Conservation (phyloP, 2,113 vertebrate species). For the Herpetotheres cachinnans region DNA sequence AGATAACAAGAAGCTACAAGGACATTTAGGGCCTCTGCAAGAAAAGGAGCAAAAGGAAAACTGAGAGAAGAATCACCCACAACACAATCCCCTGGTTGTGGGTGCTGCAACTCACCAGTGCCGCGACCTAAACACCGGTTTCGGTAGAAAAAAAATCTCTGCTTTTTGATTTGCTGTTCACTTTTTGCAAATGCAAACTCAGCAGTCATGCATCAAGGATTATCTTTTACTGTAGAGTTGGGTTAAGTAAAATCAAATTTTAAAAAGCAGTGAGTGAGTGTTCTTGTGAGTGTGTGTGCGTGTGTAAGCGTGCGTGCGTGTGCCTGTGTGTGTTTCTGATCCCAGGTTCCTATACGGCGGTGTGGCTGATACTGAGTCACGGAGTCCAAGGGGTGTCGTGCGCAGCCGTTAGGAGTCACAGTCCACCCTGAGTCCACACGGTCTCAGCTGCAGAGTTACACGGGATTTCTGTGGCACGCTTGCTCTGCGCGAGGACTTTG, state of each 20-base stretch:
- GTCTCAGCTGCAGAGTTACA: not conserved
- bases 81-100: not conserved
- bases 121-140: not conserved
- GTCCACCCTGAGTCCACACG: not conserved
- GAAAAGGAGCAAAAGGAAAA: not conserved
- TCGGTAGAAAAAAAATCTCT: not conserved
- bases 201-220: not conserved
- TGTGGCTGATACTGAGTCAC: not conserved
- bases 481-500: not conserved
- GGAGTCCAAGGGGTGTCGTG: not conserved
- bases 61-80: not conserved
- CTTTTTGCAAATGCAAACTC: not conserved
- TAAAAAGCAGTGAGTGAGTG: not conserved
- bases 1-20: not conserved
- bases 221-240: not conserved
- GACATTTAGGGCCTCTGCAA: not conserved
- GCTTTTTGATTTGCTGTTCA: not conserved
- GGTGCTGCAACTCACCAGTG: not conserved
- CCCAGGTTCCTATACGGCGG: not conserved
- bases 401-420: not conserved
- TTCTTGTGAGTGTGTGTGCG: not conserved
- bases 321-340: not conserved
- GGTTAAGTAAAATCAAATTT: not conserved
- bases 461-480: not conserved
- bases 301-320: fast-evolving